Evolutionary conservation across 1,140 invertebrate species (phyloP).

Genomic region (Nilaparvata lugens): DNA sequence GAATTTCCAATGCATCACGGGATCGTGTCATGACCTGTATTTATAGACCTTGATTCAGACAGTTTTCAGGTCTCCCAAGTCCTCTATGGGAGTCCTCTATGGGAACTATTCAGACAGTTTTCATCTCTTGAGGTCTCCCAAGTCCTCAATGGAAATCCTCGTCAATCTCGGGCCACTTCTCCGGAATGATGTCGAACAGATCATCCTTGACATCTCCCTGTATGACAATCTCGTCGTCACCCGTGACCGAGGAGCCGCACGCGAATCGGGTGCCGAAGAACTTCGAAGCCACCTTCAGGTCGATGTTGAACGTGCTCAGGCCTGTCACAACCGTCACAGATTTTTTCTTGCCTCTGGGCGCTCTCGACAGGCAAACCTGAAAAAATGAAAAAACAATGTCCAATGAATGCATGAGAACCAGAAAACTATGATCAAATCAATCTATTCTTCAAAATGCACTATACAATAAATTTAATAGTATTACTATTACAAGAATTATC

Average conservation of each 20-base stretch:
- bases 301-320: conserved; percentile 88
- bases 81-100: no score
- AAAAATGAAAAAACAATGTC: neutral
- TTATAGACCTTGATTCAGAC: no score
- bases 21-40: no score
- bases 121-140: conserved; percentile 34
- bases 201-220: conserved; percentile 98
- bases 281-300: conserved; percentile 95
- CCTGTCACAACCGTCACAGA: conserved; percentile 88
- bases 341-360: conserved; percentile 96
- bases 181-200: conserved; percentile 91
- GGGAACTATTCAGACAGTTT: neutral
- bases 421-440: no score
- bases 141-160: conserved; percentile 36
- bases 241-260: conserved; percentile 96
- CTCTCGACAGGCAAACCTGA: conserved; percentile 64
- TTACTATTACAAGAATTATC: no score
- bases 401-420: no score
- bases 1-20: no score
- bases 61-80: no score
- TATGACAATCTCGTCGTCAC: conserved; percentile 98
- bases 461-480: no score
- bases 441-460: no score
- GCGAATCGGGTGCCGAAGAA: conserved; percentile 97
- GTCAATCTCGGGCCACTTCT: conserved; percentile 82